These are phyloP conservation scores for Cyaniris semiargus DNA, from an alignment of 2,888 invertebrate species.

Conservation along the genomic window DNA sequence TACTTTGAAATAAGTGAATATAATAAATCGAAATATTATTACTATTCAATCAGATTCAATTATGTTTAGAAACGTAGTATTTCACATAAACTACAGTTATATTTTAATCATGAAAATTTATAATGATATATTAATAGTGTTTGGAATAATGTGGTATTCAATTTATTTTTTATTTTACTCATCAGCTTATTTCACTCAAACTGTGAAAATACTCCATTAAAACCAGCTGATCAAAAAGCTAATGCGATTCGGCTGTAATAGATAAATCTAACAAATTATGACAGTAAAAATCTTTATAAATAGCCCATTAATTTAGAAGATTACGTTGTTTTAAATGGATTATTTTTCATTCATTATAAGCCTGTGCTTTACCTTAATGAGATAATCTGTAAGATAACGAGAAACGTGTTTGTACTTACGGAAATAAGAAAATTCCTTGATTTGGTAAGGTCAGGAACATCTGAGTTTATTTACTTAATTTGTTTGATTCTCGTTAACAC, in stretches of 20 bases:
- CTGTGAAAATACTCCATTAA: not conserved
- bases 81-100: too few relatives aligned
- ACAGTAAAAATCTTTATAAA: not conserved
- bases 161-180: too few relatives aligned
- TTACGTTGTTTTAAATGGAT: slow-evolving; percentile 9
- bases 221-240: not conserved
- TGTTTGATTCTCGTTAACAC: not conserved
- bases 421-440: slow-evolving; percentile 5
- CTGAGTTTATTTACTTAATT: not conserved
- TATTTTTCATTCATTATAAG: slow-evolving; percentile 9
- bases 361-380: not conserved
- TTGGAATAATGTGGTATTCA: too few relatives aligned
- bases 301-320: not conserved
- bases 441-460: slow-evolving; percentile 1
- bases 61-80: too few relatives aligned
- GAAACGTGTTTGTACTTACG: slow-evolving; percentile 17
- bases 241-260: not conserved
- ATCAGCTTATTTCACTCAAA: not conserved
- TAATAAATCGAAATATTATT: too few relatives aligned
- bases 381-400: slow-evolving; percentile 4
- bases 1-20: too few relatives aligned
- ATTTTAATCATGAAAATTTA: too few relatives aligned
- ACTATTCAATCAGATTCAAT: too few relatives aligned
- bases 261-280: not conserved
- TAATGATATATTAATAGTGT: too few relatives aligned